These are phyloP conservation scores for Schizothorax lantsangensis DNA, from an alignment of 2,797 vertebrate species.

Conservation along the genomic window DNA sequence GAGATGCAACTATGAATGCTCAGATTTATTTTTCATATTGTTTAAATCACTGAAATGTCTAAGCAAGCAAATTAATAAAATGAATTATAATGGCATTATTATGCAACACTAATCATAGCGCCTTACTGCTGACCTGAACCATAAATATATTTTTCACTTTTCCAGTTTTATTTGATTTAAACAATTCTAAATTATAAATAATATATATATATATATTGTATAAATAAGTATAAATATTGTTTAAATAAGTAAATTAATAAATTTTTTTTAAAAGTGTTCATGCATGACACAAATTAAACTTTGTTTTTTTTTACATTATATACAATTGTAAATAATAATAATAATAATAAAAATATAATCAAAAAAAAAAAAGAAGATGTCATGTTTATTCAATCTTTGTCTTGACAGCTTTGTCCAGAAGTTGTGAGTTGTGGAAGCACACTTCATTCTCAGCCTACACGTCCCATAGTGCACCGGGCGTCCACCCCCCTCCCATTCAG, in stretches of 20 bases:
- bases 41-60: not conserved
- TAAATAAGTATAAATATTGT: not conserved
- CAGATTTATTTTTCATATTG: not conserved
- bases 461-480: constrained; percentile 76
- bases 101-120: not conserved
- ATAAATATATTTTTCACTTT: not conserved
- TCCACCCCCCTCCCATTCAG: constrained; percentile 77
- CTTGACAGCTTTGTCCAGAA: not conserved
- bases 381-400: not conserved
- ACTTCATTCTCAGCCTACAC: constrained; percentile 32
- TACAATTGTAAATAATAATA: too few relatives aligned
- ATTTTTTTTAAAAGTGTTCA: not conserved
- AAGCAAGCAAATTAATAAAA: not conserved
- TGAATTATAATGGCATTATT: not conserved
- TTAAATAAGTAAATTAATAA: not conserved
- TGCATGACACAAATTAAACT: not conserved
- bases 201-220: too few relatives aligned
- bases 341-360: not conserved
- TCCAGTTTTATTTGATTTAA: not conserved
- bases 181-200: not conserved
- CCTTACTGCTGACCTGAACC: not conserved
- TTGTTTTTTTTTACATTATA: not conserved
- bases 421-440: not conserved
- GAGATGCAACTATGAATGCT: not conserved
- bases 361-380: not conserved